A percentile compares a stretch with the other conserved stretches of the same genome.
Evolutionary conservation across 2,797 vertebrate genomes (phyloP).

Genomic region (Adelosebastes latens): DNA sequence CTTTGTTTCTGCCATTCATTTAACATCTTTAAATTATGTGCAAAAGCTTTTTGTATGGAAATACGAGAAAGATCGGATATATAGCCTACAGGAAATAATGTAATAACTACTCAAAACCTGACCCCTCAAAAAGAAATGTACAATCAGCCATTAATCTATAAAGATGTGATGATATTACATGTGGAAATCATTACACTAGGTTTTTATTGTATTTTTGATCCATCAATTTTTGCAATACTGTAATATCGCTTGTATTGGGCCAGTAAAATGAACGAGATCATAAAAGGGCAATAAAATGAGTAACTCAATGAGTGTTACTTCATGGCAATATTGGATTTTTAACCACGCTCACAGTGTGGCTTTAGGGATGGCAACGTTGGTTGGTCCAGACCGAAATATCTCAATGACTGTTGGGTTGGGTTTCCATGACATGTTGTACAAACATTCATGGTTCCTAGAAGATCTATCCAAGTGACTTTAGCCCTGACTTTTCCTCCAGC

Average conservation of each 20-base stretch:
- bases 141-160: neutral
- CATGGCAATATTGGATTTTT: neutral
- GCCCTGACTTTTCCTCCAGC: neutral
- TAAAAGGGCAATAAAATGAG: neutral
- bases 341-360: neutral
- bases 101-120: neutral
- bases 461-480: neutral
- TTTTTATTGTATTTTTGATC: neutral
- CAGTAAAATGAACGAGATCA: neutral
- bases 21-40: neutral
- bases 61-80: neutral
- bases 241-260: neutral
- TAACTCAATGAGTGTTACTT: neutral
- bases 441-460: neutral
- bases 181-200: neutral
- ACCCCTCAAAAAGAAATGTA: neutral
- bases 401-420: neutral
- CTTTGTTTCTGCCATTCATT: slow-evolving; percentile 34
- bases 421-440: neutral
- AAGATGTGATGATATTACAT: neutral
- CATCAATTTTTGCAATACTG: neutral
- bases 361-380: neutral
- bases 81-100: neutral
- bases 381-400: neutral
- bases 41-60: neutral